These are phyloP conservation scores for Psittacula derbiana DNA, from an alignment of 2,797 vertebrate genomes.

Conservation along the genomic window DNA sequence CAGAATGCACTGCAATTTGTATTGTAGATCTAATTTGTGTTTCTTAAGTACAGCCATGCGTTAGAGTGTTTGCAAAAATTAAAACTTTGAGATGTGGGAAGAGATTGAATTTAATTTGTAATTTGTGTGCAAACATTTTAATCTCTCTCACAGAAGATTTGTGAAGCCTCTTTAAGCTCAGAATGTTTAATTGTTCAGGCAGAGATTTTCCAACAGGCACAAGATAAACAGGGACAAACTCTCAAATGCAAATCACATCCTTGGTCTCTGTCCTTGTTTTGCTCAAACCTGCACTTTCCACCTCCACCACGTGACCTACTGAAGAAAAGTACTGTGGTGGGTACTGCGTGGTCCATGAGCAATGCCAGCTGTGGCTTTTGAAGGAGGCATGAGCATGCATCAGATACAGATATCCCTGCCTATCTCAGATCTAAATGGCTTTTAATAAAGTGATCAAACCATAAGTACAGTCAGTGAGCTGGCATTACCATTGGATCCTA, in stretches of 20 bases:
- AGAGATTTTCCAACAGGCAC: neutral
- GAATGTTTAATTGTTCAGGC: neutral
- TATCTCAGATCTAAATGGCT: neutral
- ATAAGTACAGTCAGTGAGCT: neutral
- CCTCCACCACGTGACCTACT: neutral
- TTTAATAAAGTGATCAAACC: neutral
- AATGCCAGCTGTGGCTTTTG: neutral
- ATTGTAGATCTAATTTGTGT: neutral
- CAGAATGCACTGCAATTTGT: conserved; percentile 38
- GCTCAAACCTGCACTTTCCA: neutral
- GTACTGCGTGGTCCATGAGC: neutral
- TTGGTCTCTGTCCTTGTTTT: neutral
- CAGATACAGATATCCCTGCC: neutral
- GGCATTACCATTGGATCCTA: neutral
- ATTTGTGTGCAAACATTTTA: conserved; percentile 15
- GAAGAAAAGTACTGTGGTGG: neutral
- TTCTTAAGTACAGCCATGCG: neutral
- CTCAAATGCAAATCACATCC: neutral
- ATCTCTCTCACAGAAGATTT: neutral
- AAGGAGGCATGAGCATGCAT: neutral
- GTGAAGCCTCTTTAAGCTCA: neutral
- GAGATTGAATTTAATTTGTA: conserved; percentile 3
- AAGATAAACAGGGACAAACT: neutral
- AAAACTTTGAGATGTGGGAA: conserved; percentile 14
- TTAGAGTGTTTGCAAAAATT: conserved; percentile 46